These are phyloP conservation scores for Ooceraea biroi DNA, from an alignment of 1,140 invertebrate genomes.

Conservation along the genomic window DNA sequence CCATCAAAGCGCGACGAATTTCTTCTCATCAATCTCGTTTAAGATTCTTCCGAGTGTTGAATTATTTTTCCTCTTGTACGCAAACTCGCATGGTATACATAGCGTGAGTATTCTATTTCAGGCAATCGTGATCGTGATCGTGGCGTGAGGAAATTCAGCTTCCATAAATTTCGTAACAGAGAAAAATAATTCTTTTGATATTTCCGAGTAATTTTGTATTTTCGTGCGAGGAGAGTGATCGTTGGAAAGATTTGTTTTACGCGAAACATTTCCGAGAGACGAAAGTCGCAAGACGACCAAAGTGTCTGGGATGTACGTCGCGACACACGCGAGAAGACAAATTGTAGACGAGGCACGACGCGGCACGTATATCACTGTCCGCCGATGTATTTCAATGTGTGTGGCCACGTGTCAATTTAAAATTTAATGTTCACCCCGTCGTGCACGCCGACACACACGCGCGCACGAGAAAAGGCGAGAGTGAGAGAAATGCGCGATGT, in stretches of 20 bases:
- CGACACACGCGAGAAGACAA: constrained; percentile 48
- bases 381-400: constrained; percentile 47
- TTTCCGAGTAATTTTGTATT: constrained; percentile 12
- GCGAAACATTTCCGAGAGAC: constrained; percentile 7
- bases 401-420: constrained; percentile 59
- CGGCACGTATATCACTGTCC: constrained; percentile 60
- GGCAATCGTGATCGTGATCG: no score
- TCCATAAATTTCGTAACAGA: no score
- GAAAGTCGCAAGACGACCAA: constrained; percentile 45
- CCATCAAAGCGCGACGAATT: constrained; percentile 9
- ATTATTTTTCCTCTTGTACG: constrained; percentile 1
- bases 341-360: constrained; percentile 44
- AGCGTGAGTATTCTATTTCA: no score
- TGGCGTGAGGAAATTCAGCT: no score
- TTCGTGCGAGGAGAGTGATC: background rate
- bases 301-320: constrained; percentile 25
- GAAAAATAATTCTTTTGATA: background rate
- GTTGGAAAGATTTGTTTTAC: constrained; percentile 13
- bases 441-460: background rate
- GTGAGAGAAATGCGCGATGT: constrained; percentile 9
- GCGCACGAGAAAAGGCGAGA: no score
- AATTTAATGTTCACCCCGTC: constrained; percentile 35
- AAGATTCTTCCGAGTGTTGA: constrained; percentile 27
- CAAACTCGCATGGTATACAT: no score
- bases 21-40: constrained; percentile 59